Conservation (phyloP, 2,888 invertebrate species). For the Polymixis flavicincta region DNA sequence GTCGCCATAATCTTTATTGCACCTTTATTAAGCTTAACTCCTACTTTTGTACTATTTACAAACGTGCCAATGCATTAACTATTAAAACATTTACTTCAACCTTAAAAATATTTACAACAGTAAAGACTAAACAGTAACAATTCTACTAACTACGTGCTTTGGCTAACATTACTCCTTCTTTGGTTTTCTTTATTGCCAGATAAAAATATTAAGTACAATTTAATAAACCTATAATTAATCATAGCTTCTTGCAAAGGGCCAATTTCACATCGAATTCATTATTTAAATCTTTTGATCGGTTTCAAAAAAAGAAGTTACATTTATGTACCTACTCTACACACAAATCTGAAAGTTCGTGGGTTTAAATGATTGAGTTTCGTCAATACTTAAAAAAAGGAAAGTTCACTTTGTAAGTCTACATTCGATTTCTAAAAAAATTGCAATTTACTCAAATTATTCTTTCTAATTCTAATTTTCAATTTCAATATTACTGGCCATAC, state of each 20-base stretch:
- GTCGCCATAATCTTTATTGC: constrained; percentile 77
- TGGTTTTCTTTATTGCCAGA: constrained; percentile 71
- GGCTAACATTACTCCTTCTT: constrained; percentile 71
- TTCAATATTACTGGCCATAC: constrained; percentile 89
- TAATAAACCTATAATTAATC: constrained; percentile 15
- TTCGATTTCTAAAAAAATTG: constrained; percentile 48
- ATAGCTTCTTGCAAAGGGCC: neutral
- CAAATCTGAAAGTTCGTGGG: constrained; percentile 13
- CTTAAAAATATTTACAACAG: constrained; percentile 85
- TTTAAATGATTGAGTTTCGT: constrained; percentile 10
- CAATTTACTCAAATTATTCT: constrained; percentile 34
- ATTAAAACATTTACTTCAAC: constrained; percentile 77
- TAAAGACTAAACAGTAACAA: constrained; percentile 77
- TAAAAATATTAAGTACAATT: constrained; percentile 51
- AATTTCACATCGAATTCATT: neutral
- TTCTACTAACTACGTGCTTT: constrained; percentile 79
- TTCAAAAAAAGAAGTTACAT: neutral
- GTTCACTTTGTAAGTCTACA: constrained; percentile 49
- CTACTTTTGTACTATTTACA: constrained; percentile 87
- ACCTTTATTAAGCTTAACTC: constrained; percentile 80
- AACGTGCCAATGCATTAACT: constrained; percentile 81
- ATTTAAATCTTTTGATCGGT: too few relatives aligned
- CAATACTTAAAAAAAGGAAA: constrained; percentile 47
- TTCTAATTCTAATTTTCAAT: constrained; percentile 82
- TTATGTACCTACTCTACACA: constrained; percentile 26